These are phyloP conservation scores for Meta bourneti DNA, from an alignment of 2,888 invertebrate genomes.

Conservation along the genomic window DNA sequence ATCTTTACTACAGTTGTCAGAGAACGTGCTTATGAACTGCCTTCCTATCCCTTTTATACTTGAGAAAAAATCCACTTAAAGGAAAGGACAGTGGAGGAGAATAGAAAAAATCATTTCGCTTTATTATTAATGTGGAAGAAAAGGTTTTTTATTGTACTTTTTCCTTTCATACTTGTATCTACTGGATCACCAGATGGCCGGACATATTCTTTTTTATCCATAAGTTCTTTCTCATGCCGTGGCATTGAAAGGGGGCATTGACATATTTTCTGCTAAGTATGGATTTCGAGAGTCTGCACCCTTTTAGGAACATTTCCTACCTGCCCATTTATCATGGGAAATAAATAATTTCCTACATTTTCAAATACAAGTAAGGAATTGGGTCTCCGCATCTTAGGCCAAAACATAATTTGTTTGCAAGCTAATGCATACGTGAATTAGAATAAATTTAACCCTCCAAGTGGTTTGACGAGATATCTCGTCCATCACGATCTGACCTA, in stretches of 20 bases:
- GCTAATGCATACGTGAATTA: too few species aligned
- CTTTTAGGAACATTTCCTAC: conserved; percentile 36
- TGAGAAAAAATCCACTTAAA: conserved; percentile 68
- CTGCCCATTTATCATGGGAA: conserved; percentile 37
- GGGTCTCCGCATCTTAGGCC: too few species aligned
- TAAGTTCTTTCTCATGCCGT: conserved; percentile 62
- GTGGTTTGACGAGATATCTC: too few species aligned
- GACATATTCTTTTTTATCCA: conserved; percentile 58
- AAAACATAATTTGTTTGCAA: too few species aligned
- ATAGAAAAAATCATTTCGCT: conserved; percentile 72
- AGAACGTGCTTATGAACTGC: conserved; percentile 71
- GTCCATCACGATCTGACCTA: too few species aligned
- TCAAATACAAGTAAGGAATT: background rate
- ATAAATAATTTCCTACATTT: conserved; percentile 16
- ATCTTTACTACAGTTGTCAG: conserved; percentile 73
- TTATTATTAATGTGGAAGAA: conserved; percentile 73
- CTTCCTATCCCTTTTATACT: conserved; percentile 60
- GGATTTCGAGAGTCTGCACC: conserved; percentile 54
- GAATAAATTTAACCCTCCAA: too few species aligned
- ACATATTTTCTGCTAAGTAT: conserved; percentile 73
- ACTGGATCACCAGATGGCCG: conserved; percentile 70
- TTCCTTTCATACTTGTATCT: conserved; percentile 66
- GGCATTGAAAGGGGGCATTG: conserved; percentile 68
- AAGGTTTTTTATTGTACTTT: conserved; percentile 54
- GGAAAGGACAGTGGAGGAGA: conserved; percentile 58